Evolutionary conservation across 1,140 invertebrate species (phyloP).

Genomic region (Diorhabda carinulata): DNA sequence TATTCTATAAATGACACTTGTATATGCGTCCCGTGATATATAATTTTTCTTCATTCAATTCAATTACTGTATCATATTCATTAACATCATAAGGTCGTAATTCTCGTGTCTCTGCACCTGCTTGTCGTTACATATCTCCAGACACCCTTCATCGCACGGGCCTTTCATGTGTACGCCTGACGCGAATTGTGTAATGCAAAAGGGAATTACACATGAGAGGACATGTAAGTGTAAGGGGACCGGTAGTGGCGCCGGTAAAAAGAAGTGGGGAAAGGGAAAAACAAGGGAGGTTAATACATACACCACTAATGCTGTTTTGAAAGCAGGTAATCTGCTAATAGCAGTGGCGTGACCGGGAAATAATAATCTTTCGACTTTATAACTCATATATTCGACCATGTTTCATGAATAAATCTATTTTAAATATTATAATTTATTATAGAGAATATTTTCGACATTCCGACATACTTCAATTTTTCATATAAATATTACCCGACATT

Average conservation of each 20-base stretch:
- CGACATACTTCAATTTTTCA: too few relatives aligned
- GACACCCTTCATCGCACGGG: neutral
- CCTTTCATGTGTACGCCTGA: neutral
- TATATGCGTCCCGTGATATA: too few relatives aligned
- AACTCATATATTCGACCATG: too few relatives aligned
- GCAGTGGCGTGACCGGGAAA: conserved; percentile 35
- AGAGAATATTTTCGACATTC: too few relatives aligned
- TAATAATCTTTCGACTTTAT: too few relatives aligned
- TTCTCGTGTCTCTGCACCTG: neutral
- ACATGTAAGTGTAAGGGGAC: conserved; percentile 7
- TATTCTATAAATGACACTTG: too few relatives aligned
- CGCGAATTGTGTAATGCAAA: conserved; percentile 4
- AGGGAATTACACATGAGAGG: conserved; percentile 17
- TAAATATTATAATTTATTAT: too few relatives aligned
- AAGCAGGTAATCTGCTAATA: conserved; percentile 32
- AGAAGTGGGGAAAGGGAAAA: neutral
- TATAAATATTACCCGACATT: too few relatives aligned
- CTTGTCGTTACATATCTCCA: neutral
- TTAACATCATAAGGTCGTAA: neutral
- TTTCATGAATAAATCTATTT: too few relatives aligned
- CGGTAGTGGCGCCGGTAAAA: conserved; percentile 1
- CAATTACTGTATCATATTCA: too few relatives aligned
- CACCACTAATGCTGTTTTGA: conserved; percentile 26
- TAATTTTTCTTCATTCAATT: too few relatives aligned
- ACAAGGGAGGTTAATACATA: conserved; percentile 14